Percentiles rank a stretch among this genome's conserved stretches.
phyloP scores from a whole-genome alignment of 1,140 invertebrate species.

The Agraylea sexmaculata region DNA sequence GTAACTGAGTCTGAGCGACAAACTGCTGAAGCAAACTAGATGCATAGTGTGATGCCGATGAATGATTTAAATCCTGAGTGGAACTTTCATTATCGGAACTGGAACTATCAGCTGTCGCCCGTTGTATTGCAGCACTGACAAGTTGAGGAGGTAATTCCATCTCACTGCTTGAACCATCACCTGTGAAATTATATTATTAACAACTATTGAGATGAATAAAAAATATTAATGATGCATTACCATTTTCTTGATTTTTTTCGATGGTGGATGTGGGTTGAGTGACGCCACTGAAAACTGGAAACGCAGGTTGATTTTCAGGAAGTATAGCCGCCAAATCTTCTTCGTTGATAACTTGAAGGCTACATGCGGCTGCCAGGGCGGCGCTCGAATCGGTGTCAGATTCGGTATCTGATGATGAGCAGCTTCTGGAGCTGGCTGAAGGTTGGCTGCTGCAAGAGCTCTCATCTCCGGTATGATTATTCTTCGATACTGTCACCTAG shows the following conservation, averaged over 20 bases:
- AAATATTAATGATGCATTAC: conserved; percentile 4
- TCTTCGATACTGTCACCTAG: no score
- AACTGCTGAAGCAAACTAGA: conserved; percentile 50
- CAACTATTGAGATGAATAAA: conserved; percentile 7
- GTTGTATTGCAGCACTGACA: conserved; percentile 55
- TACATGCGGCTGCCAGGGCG: conserved; percentile 35
- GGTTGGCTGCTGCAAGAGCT: conserved; percentile 9
- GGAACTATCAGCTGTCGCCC: conserved; percentile 48
- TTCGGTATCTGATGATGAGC: conserved; percentile 27
- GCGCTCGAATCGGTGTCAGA: conserved; percentile 32
- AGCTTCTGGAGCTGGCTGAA: conserved; percentile 11
- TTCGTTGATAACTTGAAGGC: conserved; percentile 37
- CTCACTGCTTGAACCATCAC: conserved; percentile 51
- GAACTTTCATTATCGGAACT: conserved; percentile 48
- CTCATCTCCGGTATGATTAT: conserved; percentile 7
- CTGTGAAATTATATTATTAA: conserved; percentile 17
- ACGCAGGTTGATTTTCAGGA: conserved; percentile 47
- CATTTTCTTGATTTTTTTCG: conserved; percentile 21
- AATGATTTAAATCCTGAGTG: conserved; percentile 32
- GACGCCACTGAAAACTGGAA: conserved; percentile 51
- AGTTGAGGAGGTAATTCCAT: conserved; percentile 55
- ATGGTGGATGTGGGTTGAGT: conserved; percentile 24
- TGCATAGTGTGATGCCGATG: conserved; percentile 41
- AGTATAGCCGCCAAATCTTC: conserved; percentile 56
- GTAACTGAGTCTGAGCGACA: conserved; percentile 49